Evolutionary conservation across 2,797 vertebrate species (phyloP), one percentile per base, ranked within the genome.

Genomic region (Pampus argenteus): DNA sequence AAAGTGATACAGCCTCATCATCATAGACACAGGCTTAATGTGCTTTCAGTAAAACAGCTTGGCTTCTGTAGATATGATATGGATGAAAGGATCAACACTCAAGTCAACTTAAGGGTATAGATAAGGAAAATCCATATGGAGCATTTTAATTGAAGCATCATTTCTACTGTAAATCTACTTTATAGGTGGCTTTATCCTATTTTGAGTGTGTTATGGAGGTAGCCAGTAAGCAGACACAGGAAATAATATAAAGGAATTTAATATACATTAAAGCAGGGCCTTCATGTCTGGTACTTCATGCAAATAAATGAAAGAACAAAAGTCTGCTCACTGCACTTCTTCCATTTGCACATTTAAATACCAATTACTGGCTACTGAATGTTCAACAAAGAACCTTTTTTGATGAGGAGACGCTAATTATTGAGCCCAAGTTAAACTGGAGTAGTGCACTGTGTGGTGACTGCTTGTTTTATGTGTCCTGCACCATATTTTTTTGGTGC

Each of bases 1-100:
- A 44, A 90, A 84, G 52, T 47, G 64, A 79, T 71, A 28, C 11
- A 63, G 69, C 49, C 29, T 78, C 64, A 78, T 88, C 64, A 78
- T 88, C 70, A 67, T 64, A 25, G 55, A 31, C 47, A 44, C 49
- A 29, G 60, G 40, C 60, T 61, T 72, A 81, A 88, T 79, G 75
- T 54, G 18, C 65, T 79, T 75, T 74, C 68, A 64, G 28, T 87
- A 68, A 85, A 74, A 67, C 50, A 67, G 61, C 51, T 20, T 7
- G 28, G 55, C 48, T 63, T 68, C 52, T 69, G 58, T 72, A 10
- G 38, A 65, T 61, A 52, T 34, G 56, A 51, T 50, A 59, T 13
- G 34, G 47, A 49, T 36, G 23, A 54, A 58, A 57, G 15, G 62
- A 74, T 67, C 42, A 17, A 22, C 18, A 49, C 29, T 50, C 6